Evolutionary conservation across 1,140 invertebrate species (phyloP).

Genomic region (Drosophila nikananu): DNA sequence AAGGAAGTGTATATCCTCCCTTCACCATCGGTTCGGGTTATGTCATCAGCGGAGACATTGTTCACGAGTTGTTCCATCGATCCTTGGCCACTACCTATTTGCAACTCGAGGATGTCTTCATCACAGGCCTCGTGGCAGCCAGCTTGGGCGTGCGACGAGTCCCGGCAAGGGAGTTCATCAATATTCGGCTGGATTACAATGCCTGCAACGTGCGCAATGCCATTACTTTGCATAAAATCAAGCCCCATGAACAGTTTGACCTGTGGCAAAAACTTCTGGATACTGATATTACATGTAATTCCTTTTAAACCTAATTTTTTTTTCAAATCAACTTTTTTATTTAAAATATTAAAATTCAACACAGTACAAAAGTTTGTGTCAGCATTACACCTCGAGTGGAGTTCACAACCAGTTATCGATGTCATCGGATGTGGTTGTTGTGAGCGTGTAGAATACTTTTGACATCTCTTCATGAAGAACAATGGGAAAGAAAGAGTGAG

Average conservation of each 20-base stretch:
- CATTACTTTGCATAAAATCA: constrained; percentile 95
- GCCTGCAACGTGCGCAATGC: constrained; percentile 92
- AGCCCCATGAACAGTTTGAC: constrained; percentile 94
- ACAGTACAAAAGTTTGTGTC: neutral
- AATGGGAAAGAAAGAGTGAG: too few relatives aligned
- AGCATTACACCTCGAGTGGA: neutral
- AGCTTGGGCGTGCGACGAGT: constrained; percentile 89
- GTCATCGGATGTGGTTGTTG: too few relatives aligned
- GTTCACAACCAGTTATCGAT: too few relatives aligned
- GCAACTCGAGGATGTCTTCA: constrained; percentile 95
- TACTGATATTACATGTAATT: constrained; percentile 91
- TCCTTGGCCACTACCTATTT: constrained; percentile 90
- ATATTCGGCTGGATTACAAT: constrained; percentile 91
- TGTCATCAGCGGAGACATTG: constrained; percentile 89
- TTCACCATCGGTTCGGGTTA: constrained; percentile 96
- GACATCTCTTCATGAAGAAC: too few relatives aligned
- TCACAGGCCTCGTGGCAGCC: constrained; percentile 94
- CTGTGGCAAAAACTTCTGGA: constrained; percentile 95
- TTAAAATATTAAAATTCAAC: neutral
- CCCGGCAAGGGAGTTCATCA: constrained; percentile 93
- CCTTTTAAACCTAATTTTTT: neutral
- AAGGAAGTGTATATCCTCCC: constrained; percentile 90
- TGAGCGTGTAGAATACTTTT: too few relatives aligned
- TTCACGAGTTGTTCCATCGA: constrained; percentile 89
- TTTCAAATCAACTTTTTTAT: neutral